A percentile compares a stretch with the other conserved stretches of the same genome.
These are phyloP conservation scores for Idaea aversata DNA, from an alignment of 2,888 invertebrate species.

Conservation along the genomic window DNA sequence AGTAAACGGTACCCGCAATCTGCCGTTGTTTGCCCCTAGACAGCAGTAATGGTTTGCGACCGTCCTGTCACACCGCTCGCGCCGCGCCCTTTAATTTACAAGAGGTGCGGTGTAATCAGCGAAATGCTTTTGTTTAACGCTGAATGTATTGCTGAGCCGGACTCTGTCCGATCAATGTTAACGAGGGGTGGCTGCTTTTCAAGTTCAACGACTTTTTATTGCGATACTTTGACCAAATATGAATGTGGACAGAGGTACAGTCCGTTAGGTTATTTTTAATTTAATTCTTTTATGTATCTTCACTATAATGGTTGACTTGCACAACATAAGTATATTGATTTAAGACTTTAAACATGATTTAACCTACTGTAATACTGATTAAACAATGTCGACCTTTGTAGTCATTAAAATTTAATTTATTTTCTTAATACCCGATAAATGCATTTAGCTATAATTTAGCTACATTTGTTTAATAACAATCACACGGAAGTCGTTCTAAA, in stretches of 20 bases:
- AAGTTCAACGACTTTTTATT: not conserved
- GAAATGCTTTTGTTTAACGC: conserved; percentile 27
- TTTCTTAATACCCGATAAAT: no score
- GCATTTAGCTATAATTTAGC: no score
- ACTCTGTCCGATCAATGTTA: not conserved
- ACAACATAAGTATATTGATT: no score
- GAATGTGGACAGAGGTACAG: not conserved
- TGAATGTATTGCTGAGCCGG: conserved; percentile 11
- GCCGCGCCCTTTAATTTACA: conserved; percentile 34
- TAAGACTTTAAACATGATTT: no score
- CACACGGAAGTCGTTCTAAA: no score
- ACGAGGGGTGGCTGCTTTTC: not conserved
- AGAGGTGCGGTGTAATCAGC: conserved; percentile 34
- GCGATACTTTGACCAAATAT: not conserved
- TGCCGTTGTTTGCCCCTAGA: conserved; percentile 16
- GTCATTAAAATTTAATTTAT: no score
- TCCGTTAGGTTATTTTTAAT: no score
- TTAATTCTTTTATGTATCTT: no score
- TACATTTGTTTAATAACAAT: no score
- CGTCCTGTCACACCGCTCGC: conserved; percentile 15
- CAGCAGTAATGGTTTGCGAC: conserved; percentile 25
- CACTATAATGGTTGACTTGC: no score
- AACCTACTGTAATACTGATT: no score
- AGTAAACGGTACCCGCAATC: not conserved
- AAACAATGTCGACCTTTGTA: no score